These are phyloP conservation scores for Halotydeus destructor DNA, from an alignment of 1,140 invertebrate genomes.

Conservation along the genomic window DNA sequence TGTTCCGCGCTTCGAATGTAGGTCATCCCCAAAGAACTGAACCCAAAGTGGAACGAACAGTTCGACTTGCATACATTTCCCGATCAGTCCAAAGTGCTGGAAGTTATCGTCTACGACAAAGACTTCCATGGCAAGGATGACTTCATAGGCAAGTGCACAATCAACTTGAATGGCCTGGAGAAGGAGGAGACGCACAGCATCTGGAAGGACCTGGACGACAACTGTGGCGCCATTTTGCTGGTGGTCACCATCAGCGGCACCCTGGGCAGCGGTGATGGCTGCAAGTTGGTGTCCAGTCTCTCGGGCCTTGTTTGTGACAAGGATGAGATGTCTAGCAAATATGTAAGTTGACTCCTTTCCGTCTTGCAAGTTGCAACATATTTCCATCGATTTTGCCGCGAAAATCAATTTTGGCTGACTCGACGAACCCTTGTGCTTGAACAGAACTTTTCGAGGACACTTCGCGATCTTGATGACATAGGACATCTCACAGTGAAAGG, in stretches of 20 bases:
- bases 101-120: constrained; percentile 75
- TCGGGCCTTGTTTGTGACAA: too few species aligned
- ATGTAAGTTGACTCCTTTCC: too few species aligned
- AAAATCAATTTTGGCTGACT: too few species aligned
- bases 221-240: constrained; percentile 61
- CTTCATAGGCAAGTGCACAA: constrained; percentile 59
- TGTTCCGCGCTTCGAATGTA: constrained; percentile 15
- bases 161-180: constrained; percentile 63
- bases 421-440: too few species aligned
- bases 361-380: too few species aligned
- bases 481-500: constrained; percentile 29
- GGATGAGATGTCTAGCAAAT: too few species aligned
- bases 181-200: constrained; percentile 74
- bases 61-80: constrained; percentile 92
- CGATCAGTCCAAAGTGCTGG: constrained; percentile 59
- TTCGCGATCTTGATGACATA: constrained; percentile 31
- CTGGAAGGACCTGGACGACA: constrained; percentile 69
- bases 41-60: constrained; percentile 84
- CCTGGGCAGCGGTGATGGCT: too few species aligned
- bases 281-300: too few species aligned
- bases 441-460: constrained; percentile 80
- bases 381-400: too few species aligned
- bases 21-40: constrained; percentile 40
- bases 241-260: constrained; percentile 85
- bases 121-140: constrained; percentile 60